These are phyloP conservation scores for Mnemiopsis leidyi DNA, from an alignment of 37 sponge, comb jelly and placozoan genomes.

Conservation along the genomic window DNA sequence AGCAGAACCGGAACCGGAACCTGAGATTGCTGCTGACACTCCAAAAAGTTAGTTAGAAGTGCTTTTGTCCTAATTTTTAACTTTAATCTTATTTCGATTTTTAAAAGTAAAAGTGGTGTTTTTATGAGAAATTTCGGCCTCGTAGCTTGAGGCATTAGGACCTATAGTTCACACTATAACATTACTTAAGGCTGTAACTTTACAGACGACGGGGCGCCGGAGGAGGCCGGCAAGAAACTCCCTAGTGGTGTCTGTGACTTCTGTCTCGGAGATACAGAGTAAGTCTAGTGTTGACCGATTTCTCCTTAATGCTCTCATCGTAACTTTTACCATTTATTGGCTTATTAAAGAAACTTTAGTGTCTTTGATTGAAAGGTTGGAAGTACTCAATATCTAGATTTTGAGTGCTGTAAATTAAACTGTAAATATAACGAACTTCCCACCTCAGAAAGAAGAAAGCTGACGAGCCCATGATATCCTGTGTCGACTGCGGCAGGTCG, in stretches of 20 bases:
- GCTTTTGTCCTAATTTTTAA: too few relatives aligned
- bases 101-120: too few relatives aligned
- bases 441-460: slow-evolving; percentile 17
- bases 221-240: neutral
- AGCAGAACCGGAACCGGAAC: neutral
- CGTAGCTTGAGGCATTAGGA: too few relatives aligned
- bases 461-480: slow-evolving; percentile 49
- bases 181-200: neutral
- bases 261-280: slow-evolving; percentile 7
- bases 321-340: too few relatives aligned
- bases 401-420: too few relatives aligned
- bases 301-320: too few relatives aligned
- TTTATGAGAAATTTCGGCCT: too few relatives aligned
- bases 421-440: neutral
- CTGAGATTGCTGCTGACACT: neutral
- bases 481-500: slow-evolving; percentile 61
- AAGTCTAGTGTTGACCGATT: neutral
- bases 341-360: too few relatives aligned
- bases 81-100: too few relatives aligned
- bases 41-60: neutral
- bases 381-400: too few relatives aligned
- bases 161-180: too few relatives aligned
- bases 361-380: too few relatives aligned
- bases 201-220: neutral
- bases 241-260: slow-evolving; percentile 6